Percentiles rank a stretch among this genome's conserved stretches.
Evolutionary conservation across 2,888 invertebrate genomes (phyloP).

Genomic region (Sthenelais limicola): DNA sequence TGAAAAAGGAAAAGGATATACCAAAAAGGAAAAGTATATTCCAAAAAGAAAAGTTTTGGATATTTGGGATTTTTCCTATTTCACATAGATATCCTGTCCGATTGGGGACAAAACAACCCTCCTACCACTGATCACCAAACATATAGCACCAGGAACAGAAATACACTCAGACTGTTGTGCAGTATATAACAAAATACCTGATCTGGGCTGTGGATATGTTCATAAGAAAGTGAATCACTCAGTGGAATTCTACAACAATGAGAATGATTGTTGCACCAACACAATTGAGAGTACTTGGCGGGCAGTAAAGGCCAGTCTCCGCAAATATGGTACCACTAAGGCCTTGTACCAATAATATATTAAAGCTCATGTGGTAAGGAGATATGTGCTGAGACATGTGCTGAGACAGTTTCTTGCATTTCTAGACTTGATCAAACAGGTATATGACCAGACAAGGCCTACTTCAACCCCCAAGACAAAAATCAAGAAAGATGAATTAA

Average conservation of each 20-base stretch:
- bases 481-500: neutral
- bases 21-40: too few species aligned
- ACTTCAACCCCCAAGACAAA: neutral
- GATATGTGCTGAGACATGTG: neutral
- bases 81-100: too few species aligned
- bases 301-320: constrained; percentile 23
- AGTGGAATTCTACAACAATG: constrained; percentile 52
- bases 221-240: constrained; percentile 54
- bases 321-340: constrained; percentile 31
- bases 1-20: too few species aligned
- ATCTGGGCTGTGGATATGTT: constrained; percentile 50
- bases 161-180: constrained; percentile 49
- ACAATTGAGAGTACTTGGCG: constrained; percentile 46
- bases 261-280: constrained; percentile 50
- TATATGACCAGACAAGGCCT: neutral
- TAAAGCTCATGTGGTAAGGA: neutral
- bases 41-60: too few species aligned
- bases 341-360: constrained; percentile 1
- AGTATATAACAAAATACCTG: constrained; percentile 43
- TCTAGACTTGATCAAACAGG: constrained; percentile 6
- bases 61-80: too few species aligned
- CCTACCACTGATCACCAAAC: constrained; percentile 49
- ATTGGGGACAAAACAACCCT: too few species aligned
- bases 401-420: neutral
- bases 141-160: constrained; percentile 50